Evolutionary conservation across 2,797 vertebrate genomes (phyloP), one percentile per base, ranked within the genome.

Genomic region (Anomalospiza imberbis): DNA sequence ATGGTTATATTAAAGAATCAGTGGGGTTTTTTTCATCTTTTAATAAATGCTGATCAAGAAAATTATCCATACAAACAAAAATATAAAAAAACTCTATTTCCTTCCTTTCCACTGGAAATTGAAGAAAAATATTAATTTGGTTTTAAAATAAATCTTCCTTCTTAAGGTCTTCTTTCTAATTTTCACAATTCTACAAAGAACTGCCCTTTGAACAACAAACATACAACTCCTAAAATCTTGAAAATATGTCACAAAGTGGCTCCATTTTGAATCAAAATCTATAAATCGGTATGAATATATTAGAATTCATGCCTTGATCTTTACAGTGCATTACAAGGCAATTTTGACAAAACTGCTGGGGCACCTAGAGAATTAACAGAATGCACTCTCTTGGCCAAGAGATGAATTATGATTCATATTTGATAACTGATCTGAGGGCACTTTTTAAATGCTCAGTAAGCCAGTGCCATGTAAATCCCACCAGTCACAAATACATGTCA

Each of bases 91-190:
- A 75, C 19, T 63, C 51, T 42, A 70, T 62, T 72, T 84, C 65
- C 8, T 71, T 83, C 29, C 21, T 80, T 38, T 80, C 57, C 31
- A 48, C 2, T 29, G 44, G 28, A 91, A 80, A 70, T 42, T 25
- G 21, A 75, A 51, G 36, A 21, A 55, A 29, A 78, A 61, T 4
- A 65, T 9, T 19, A 3, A 7, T 29, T 22, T 51, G 19, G 17
- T 84, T 92, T 79, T 53, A 67, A 86, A 95, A 81, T 34, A 73
- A 81, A 53, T 28, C 34, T 26, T 36, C 34, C 34, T 36, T 58
- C 57, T 36, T 91, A 67, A 95, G 17, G 24, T 81, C 72, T 18
- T 95, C 72, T 74, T 54, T 86, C 94, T 93, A 36, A 85, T 92
- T 93, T 95, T 67, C 91, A 50, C 10, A 28, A 44, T 18, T 3